phyloP scores from a whole-genome alignment of 2,113 vertebrate species.

The Mormoops blainvillei region DNA sequence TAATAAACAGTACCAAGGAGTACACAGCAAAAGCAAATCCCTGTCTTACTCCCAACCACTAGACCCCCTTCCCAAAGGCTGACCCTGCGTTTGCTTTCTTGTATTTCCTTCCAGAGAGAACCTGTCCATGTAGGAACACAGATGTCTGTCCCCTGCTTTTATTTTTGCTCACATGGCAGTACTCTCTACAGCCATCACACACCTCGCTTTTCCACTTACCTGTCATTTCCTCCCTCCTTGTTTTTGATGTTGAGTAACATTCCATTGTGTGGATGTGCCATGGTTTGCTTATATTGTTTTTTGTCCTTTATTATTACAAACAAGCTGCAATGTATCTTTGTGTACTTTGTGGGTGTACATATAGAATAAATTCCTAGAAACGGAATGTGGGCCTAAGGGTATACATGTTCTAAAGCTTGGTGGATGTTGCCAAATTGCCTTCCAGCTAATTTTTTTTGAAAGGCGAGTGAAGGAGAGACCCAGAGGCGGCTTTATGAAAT shows the following conservation, averaged over 20 bases:
- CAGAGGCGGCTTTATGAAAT: background rate
- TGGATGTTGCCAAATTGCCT: conserved; percentile 25
- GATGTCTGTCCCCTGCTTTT: background rate
- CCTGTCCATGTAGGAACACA: background rate
- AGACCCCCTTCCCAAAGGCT: background rate
- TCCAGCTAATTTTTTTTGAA: conserved; percentile 24
- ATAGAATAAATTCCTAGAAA: conserved; percentile 17
- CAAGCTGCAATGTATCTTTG: background rate
- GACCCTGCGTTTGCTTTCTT: background rate
- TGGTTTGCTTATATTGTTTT: background rate
- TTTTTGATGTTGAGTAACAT: background rate
- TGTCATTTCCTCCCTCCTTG: background rate
- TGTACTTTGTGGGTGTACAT: background rate
- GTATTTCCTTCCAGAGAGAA: background rate
- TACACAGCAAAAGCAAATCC: background rate
- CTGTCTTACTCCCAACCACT: background rate
- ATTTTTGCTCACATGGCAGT: background rate
- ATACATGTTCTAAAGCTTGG: conserved; percentile 13
- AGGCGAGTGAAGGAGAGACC: background rate
- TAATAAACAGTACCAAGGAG: background rate
- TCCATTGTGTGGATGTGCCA: background rate
- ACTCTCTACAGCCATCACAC: background rate
- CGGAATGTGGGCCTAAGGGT: conserved; percentile 5
- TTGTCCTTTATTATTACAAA: conserved; percentile 28
- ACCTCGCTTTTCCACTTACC: background rate